Evolutionary conservation across 2,113 vertebrate species (phyloP).

Genomic region (Mastomys natalensis): DNA sequence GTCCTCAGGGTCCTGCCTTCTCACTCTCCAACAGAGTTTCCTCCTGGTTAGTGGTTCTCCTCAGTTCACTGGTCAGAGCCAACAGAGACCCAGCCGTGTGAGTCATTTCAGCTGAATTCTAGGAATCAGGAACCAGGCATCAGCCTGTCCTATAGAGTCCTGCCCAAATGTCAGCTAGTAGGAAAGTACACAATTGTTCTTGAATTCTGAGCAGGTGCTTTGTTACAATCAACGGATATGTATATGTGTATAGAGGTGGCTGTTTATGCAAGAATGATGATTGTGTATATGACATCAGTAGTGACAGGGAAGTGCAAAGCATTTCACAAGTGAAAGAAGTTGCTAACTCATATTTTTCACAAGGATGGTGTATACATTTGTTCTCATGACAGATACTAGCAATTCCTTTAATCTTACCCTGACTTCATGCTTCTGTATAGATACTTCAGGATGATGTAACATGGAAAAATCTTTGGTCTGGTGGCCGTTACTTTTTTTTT

Average conservation of each 20-base stretch:
- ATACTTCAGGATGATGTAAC: neutral
- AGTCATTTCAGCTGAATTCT: neutral
- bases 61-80: neutral
- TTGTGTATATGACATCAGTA: too few species aligned
- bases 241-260: neutral
- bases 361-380: neutral
- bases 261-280: neutral
- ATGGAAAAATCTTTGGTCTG: neutral
- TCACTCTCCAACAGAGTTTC: neutral
- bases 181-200: neutral
- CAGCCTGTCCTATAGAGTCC: fast-evolving
- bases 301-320: neutral
- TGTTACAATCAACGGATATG: neutral
- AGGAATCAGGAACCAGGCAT: neutral
- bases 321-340: neutral
- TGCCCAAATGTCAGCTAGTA: neutral
- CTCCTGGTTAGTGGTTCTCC: too few species aligned
- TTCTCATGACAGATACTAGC: neutral
- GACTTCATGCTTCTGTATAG: neutral
- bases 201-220: too few species aligned
- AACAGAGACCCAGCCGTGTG: neutral
- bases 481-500: too few species aligned
- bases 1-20: neutral
- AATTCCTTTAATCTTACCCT: neutral
- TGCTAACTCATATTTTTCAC: neutral